Conservation (phyloP, 2,797 vertebrate species). For the Chloroceryle amazona region DNA sequence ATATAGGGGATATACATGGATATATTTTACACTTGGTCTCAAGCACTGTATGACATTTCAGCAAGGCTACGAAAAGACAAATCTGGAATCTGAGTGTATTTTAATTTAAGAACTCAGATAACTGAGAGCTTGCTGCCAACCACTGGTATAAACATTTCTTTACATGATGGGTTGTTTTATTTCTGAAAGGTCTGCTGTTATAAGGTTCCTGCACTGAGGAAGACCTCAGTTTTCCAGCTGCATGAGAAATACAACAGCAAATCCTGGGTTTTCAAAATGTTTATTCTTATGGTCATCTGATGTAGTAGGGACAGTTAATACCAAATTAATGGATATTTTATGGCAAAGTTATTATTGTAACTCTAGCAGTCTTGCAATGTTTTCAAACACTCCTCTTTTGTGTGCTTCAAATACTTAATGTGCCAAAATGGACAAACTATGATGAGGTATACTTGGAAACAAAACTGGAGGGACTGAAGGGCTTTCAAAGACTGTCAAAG, state of each 20-base stretch:
- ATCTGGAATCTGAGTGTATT: background rate
- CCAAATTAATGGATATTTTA: constrained; percentile 53
- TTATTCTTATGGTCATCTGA: background rate
- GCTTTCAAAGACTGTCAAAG: background rate
- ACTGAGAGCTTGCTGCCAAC: background rate
- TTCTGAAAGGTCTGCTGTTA: background rate
- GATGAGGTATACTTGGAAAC: background rate
- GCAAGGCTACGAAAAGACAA: background rate
- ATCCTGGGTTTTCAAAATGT: background rate
- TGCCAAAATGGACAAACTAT: constrained; percentile 44
- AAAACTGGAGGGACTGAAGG: background rate
- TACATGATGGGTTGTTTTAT: background rate
- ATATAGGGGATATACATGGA: background rate
- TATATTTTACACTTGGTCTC: background rate
- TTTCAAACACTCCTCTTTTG: constrained; percentile 12
- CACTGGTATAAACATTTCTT: background rate
- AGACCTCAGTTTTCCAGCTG: background rate
- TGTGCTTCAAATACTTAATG: background rate
- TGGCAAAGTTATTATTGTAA: constrained; percentile 44
- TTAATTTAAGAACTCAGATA: background rate
- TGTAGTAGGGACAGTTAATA: constrained; percentile 39
- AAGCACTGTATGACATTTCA: background rate
- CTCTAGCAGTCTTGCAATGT: background rate
- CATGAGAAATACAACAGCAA: background rate
- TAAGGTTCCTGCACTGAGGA: background rate